Conservation (phyloP, 2,888 invertebrate species). For the Xestobium rufovillosum region DNA sequence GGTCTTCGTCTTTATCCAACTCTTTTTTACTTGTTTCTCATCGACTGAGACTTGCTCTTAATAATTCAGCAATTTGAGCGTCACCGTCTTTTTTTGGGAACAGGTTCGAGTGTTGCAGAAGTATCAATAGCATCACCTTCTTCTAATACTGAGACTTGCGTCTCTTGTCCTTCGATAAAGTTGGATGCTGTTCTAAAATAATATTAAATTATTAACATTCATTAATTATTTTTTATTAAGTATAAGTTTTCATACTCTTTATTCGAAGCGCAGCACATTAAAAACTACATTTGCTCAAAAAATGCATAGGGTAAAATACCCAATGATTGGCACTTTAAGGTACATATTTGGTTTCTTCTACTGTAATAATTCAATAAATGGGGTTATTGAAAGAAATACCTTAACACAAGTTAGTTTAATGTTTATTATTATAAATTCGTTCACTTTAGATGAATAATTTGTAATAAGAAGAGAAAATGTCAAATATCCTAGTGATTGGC, state of each 20-base stretch:
- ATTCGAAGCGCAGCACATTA: conserved; percentile 7
- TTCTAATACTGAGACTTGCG: conserved; percentile 3
- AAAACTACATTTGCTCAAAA: conserved; percentile 6
- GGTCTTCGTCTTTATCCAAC: conserved; percentile 8
- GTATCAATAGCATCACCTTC: conserved; percentile 9
- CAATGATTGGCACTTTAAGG: no score
- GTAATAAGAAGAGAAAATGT: no score
- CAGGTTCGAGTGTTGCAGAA: conserved; percentile 6
- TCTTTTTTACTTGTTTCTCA: conserved; percentile 5
- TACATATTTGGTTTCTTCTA: no score
- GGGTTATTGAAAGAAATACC: no score
- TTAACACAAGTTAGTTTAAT: no score
- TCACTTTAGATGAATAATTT: no score
- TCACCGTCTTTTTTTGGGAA: conserved; percentile 5
- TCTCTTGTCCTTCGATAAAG: conserved; percentile 5
- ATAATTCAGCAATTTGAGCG: conserved; percentile 8
- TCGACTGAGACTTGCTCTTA: conserved; percentile 5
- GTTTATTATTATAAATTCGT: no score
- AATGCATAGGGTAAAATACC: no score
- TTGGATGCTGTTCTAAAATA: conserved; percentile 8
- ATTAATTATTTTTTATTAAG: background rate
- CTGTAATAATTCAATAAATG: no score
- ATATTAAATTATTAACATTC: conserved; percentile 7
- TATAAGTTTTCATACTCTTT: conserved; percentile 6
- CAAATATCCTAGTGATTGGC: no score